Base-by-base conservation (phyloP, 1,140 invertebrate species). In the Ganaspis sp. region DNA sequence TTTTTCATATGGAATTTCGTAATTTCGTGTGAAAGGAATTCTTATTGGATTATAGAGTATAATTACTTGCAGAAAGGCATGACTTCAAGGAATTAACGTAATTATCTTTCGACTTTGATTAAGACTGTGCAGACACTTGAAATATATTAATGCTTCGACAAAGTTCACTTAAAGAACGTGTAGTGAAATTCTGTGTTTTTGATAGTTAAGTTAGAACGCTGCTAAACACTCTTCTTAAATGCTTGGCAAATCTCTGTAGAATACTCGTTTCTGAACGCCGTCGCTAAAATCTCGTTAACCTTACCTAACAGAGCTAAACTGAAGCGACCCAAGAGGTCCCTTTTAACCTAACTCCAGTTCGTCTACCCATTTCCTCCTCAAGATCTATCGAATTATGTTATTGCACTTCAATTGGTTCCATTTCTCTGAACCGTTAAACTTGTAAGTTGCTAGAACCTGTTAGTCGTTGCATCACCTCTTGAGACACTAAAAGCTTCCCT, bases 351-450 rank as follows among this genome's bases (percentile, higher is more conserved):
- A 49, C 45, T 49, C n/a, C 17, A 49, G 15, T 49, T 49, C 45
- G 15, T n/a, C 17, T 49, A 49, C n/a, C 45, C 45, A 49, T 49
- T 49, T 49, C n/a, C 45, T 17, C 6, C n/a, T 49, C 15, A 15
- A 45, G 45, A 49, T 49, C 45, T 49, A 49, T 49, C 45, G 45
- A 49, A 49, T 49, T 49, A 49, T 17, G 45, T 49, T 49, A 49
- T 49, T 49, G 45, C 45, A 49, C 45, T 49, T 49, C 1, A 49
- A 49, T 49, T 49, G 45, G 12, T 49, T 49, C n/a, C 45, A 49
- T 49, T 49, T 49, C 45, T 49, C n/a, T 49, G n/a, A 17, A 17
- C 45, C 45, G 8, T 49, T 49, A 49, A 49, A 49, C 45, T 45
- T 49, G n/a, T 6, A 49, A 5, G 45, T 17, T 49, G 29, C 6